phyloP scores from a whole-genome alignment of 2,888 invertebrate genomes.

The Epistrophella euchroma region DNA sequence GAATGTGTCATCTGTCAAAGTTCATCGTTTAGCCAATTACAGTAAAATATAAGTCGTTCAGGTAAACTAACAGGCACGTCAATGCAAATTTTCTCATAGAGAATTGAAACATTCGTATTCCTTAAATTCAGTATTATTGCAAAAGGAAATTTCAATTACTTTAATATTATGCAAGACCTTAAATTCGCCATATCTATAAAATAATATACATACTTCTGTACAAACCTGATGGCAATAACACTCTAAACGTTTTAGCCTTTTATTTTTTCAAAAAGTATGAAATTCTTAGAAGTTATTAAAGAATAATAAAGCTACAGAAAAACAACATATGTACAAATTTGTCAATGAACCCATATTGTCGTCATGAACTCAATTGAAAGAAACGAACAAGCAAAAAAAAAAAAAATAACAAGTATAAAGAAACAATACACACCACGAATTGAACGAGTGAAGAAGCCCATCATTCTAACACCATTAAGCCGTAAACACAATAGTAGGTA shows the following conservation, averaged over 20 bases:
- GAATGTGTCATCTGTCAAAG: too few species aligned
- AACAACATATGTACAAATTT: conserved; percentile 40
- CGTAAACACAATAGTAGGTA: conserved; percentile 18
- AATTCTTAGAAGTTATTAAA: conserved; percentile 13
- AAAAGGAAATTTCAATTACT: neutral
- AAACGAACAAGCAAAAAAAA: neutral
- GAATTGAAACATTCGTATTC: too few species aligned
- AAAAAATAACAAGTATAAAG: neutral
- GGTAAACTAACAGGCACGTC: too few species aligned
- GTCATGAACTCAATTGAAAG: conserved; percentile 58
- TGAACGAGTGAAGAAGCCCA: conserved; percentile 67
- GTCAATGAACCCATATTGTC: conserved; percentile 63
- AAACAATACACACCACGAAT: conserved; percentile 40
- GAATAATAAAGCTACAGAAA: conserved; percentile 7
- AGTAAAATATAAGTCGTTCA: too few species aligned
- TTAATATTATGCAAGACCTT: too few species aligned
- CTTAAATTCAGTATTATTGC: neutral
- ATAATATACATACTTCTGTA: neutral
- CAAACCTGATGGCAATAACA: neutral
- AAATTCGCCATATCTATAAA: neutral
- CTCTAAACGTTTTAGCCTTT: neutral
- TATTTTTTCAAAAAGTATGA: neutral
- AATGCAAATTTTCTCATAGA: too few species aligned
- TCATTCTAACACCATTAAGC: conserved; percentile 61
- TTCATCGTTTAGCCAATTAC: too few species aligned